phyloP scores from a whole-genome alignment of 2,113 vertebrate species.

The Pelusios castaneus region DNA sequence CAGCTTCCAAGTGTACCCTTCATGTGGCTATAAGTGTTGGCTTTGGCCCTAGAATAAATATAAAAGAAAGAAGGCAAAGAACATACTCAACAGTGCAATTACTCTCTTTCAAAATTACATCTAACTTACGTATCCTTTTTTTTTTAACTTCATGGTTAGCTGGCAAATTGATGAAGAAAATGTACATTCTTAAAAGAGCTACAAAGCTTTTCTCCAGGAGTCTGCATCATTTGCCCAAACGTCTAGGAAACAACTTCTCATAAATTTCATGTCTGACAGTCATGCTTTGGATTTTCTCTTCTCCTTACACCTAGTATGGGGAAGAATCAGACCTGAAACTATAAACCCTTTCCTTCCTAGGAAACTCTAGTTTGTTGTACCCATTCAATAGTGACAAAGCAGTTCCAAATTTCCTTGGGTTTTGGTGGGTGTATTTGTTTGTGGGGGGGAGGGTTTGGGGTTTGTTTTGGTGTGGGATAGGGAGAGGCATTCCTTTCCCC shows the following conservation, averaged over 20 bases:
- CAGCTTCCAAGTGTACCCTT: slow-evolving; percentile 28
- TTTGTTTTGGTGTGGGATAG: too few species aligned
- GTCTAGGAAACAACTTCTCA: not conserved
- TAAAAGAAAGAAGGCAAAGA: not conserved
- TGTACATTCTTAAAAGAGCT: not conserved
- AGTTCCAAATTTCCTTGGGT: slow-evolving; percentile 26
- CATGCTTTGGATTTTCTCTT: slow-evolving; percentile 38
- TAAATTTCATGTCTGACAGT: not conserved
- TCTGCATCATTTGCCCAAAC: not conserved
- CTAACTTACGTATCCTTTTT: not conserved
- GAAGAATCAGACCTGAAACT: slow-evolving; percentile 36
- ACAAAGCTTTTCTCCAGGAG: not conserved
- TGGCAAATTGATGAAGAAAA: slow-evolving; percentile 16
- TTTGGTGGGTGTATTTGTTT: too few species aligned
- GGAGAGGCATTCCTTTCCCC: not conserved
- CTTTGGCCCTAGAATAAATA: not conserved
- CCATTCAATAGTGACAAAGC: not conserved
- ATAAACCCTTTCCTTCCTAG: slow-evolving; percentile 18
- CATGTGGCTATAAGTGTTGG: slow-evolving; percentile 34
- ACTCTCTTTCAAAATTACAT: slow-evolving; percentile 21
- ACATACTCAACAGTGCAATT: not conserved
- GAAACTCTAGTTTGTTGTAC: not conserved
- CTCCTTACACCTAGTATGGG: not conserved
- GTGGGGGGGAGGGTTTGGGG: too few species aligned
- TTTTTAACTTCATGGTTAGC: slow-evolving; percentile 20